A percentile compares a stretch with the other conserved stretches of the same genome.
Conservation (phyloP, 2,888 invertebrate genomes). For the Teleogryllus oceanicus region DNA sequence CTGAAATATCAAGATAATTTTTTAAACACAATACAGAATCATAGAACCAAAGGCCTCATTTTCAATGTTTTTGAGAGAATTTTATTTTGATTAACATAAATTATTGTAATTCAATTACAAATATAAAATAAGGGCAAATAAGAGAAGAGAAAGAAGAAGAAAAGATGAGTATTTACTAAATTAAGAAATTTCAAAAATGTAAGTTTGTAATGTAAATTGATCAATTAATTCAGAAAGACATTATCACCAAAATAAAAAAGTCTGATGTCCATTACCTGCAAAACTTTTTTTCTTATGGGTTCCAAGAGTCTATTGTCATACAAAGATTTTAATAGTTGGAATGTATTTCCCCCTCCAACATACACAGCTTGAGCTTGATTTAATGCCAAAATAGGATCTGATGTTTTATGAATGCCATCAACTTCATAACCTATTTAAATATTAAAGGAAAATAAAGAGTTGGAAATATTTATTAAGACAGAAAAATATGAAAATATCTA, state of each 20-base stretch:
- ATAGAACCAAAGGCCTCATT: no score
- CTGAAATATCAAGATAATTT: conserved; percentile 37
- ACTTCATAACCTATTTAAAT: conserved; percentile 55
- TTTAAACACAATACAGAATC: no score
- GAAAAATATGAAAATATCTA: conserved; percentile 38
- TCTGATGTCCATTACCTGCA: conserved; percentile 26
- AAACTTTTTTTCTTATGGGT: conserved; percentile 53
- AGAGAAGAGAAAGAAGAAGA: no score
- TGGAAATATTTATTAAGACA: not conserved
- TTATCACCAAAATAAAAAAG: not conserved
- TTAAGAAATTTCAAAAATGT: no score
- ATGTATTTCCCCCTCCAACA: conserved; percentile 79
- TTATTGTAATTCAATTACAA: no score
- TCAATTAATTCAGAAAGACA: no score
- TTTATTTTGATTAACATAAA: no score
- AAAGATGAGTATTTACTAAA: no score
- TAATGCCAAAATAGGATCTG: conserved; percentile 56
- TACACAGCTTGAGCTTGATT: conserved; percentile 65
- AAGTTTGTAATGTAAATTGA: no score
- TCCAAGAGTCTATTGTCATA: conserved; percentile 66
- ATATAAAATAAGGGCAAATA: no score
- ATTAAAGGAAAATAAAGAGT: not conserved
- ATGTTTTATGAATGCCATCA: conserved; percentile 59
- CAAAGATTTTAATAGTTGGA: conserved; percentile 64
- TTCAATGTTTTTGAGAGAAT: no score